Base-by-base conservation (phyloP, 2,888 invertebrate species). In the Clivina fossor region DNA sequence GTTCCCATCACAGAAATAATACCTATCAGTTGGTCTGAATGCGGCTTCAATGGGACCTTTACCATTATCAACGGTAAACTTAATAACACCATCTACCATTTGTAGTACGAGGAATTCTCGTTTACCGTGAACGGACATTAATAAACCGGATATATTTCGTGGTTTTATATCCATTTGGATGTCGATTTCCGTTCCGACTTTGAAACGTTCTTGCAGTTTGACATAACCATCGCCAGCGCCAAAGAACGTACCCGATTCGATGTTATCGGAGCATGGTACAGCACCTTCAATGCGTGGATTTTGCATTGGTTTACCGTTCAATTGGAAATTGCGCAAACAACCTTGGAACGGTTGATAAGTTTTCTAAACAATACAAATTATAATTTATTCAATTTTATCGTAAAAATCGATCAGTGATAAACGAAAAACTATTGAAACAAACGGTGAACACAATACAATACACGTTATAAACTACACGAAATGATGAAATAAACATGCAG, bases 131-230 rank as follows among this genome's bases (percentile, higher is more conserved):
- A 93, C 91, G 2, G 93, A 86, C 61, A 95, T 78, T 37, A 99
- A 73, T 15, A 97, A 78, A 2, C 97, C 98, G 1, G 88, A 86
- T 3, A 85, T 80, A 62, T 86, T 84, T 13, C 96, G 81, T 0
- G 96, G 93, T 59, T 89, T 88, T 56, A 97, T 88, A 61, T 93
- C 89, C 79, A 97, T 81, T 28, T 82, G 82, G 32, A 96, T 85
- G 0, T 85, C 85, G 57, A 93, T 80, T 63, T 86, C 85, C 32
- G 80, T 74, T 3, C 93, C 93, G 2, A 95, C 91, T 58, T 76
- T 80, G 77, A 89, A 94, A 63, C 79, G 82, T 28, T 92, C 88
- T 53, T 80, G 69, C 2, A 83, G 70, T 76, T 83, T 86, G 54
- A 88, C 78, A 66, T 82, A 86, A 57, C 93, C 93, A 55, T 86